Percentiles rank a stretch among this genome's conserved stretches.
These are phyloP conservation scores for Neostethus bicornis DNA, from an alignment of 2,797 vertebrate genomes.

Conservation along the genomic window DNA sequence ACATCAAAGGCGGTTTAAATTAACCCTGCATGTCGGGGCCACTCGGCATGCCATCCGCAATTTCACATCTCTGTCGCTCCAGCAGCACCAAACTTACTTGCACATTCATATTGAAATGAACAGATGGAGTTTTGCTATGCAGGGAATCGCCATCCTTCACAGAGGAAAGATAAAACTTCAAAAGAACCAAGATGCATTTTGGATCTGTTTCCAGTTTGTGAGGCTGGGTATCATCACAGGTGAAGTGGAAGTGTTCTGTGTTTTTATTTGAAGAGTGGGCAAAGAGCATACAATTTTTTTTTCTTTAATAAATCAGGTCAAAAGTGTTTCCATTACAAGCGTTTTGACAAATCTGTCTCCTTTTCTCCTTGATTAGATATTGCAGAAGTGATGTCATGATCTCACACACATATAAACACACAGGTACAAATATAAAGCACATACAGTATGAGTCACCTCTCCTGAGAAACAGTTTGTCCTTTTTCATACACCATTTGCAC, in stretches of 20 bases:
- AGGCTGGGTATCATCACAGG: slow-evolving; percentile 21
- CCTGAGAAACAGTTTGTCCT: slow-evolving; percentile 39
- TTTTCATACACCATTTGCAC: slow-evolving; percentile 27
- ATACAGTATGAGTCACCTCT: slow-evolving; percentile 34
- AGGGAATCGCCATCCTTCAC: slow-evolving; percentile 61
- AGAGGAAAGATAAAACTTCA: slow-evolving; percentile 80
- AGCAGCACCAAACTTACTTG: slow-evolving; percentile 65
- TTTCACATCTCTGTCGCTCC: slow-evolving; percentile 76
- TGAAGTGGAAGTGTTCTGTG: slow-evolving; percentile 50
- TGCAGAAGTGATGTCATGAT: slow-evolving; percentile 55
- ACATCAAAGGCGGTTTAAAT: slow-evolving; percentile 83
- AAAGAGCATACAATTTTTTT: slow-evolving; percentile 59
- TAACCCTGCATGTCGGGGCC: slow-evolving; percentile 76
- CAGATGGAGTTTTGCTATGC: slow-evolving; percentile 67
- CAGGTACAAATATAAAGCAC: slow-evolving; percentile 50
- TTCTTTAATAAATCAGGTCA: slow-evolving; percentile 68
- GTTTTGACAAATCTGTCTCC: slow-evolving; percentile 49
- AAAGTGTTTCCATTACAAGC: slow-evolving; percentile 62
- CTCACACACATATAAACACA: slow-evolving; percentile 11
- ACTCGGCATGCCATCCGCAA: slow-evolving; percentile 73
- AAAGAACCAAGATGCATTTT: slow-evolving; percentile 65
- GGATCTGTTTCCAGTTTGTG: slow-evolving; percentile 56
- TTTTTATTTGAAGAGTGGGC: slow-evolving; percentile 59
- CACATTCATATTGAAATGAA: slow-evolving; percentile 84
- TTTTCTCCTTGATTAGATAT: slow-evolving; percentile 61